Percentiles rank a stretch among this genome's conserved stretches.
These are phyloP conservation scores for Esperia sulphurella DNA, from an alignment of 2,888 invertebrate species.

Conservation along the genomic window DNA sequence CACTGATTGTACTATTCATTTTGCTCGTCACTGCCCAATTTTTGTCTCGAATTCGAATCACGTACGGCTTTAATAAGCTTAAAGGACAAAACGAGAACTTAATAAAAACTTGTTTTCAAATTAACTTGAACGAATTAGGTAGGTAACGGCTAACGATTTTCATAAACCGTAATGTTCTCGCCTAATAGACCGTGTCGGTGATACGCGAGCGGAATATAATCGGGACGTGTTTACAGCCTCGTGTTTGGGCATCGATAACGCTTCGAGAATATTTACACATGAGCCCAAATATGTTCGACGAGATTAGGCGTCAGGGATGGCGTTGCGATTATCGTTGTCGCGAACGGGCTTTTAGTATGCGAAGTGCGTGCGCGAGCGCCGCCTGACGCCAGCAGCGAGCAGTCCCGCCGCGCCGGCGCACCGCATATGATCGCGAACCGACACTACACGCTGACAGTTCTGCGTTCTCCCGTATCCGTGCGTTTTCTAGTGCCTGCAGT, in stretches of 20 bases:
- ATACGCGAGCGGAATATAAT: constrained; percentile 50
- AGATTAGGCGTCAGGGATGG: constrained; percentile 59
- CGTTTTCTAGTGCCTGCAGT: constrained; percentile 57
- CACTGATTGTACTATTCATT: too few species aligned
- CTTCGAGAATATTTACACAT: constrained; percentile 54
- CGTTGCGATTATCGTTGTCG: constrained; percentile 60
- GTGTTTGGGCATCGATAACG: constrained; percentile 63
- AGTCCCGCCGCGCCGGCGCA: constrained; percentile 38
- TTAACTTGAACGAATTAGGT: too few species aligned
- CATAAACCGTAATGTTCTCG: constrained; percentile 39
- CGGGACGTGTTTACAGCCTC: constrained; percentile 44
- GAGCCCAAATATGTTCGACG: constrained; percentile 55
- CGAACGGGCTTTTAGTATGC: constrained; percentile 71
- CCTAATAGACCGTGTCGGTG: constrained; percentile 47
- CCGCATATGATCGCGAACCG: constrained; percentile 42
- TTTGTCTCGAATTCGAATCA: too few species aligned
- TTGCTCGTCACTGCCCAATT: too few species aligned
- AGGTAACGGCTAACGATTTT: constrained; percentile 42
- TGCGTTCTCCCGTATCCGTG: constrained; percentile 51
- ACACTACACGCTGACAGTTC: constrained; percentile 51
- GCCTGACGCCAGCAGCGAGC: constrained; percentile 60
- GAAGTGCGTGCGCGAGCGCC: constrained; percentile 64
- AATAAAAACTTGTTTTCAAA: neutral
- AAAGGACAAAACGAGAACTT: too few species aligned
- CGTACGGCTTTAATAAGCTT: too few species aligned